Percentiles rank a stretch among this genome's conserved stretches.
Evolutionary conservation across 1,140 invertebrate species (phyloP).

Genomic region (Druon quercuslanigerum): DNA sequence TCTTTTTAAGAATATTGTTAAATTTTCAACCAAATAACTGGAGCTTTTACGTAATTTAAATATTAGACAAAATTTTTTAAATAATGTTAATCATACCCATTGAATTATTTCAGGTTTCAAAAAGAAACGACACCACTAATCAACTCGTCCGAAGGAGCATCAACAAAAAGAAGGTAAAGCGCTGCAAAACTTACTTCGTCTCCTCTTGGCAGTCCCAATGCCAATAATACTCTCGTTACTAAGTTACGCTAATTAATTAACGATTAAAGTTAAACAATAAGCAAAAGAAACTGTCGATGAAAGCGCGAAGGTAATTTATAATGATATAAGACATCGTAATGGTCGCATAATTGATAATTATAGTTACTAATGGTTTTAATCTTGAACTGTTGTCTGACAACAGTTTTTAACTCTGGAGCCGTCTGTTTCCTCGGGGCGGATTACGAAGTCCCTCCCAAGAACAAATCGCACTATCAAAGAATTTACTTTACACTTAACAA

Average conservation of each 20-base stretch:
- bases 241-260: constrained; percentile 68
- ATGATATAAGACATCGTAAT: constrained; percentile 67
- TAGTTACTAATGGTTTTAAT: constrained; percentile 74
- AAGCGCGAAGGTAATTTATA: constrained; percentile 64
- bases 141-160: constrained; percentile 53
- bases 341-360: constrained; percentile 70
- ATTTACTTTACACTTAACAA: constrained; percentile 29
- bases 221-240: constrained; percentile 71
- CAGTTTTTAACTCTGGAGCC: constrained; percentile 70
- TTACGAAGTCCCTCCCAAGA: not conserved
- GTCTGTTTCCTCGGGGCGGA: constrained; percentile 31
- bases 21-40: too few species aligned
- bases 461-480: constrained; percentile 23
- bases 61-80: too few species aligned
- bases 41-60: not conserved
- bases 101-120: constrained; percentile 68
- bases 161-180: constrained; percentile 64
- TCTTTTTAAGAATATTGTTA: too few species aligned
- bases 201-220: constrained; percentile 66
- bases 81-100: not conserved
- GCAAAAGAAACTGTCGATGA: constrained; percentile 56
- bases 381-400: constrained; percentile 73
- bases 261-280: constrained; percentile 67
- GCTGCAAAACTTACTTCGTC: constrained; percentile 64
- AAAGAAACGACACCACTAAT: constrained; percentile 70